Base-by-base conservation (phyloP, 2,888 invertebrate genomes). In the Drosophila paramelanica region DNA sequence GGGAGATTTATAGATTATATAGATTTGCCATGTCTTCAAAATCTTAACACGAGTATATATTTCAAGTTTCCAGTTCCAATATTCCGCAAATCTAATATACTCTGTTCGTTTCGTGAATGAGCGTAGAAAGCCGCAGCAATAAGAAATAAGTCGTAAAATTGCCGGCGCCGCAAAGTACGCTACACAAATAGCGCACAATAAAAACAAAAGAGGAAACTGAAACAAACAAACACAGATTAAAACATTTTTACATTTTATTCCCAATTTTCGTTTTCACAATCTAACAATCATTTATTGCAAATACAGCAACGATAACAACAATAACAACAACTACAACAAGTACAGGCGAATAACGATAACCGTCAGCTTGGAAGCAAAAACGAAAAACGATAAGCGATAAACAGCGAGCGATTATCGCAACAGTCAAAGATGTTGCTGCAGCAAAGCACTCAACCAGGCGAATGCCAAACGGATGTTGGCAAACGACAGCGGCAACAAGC, bases 101-200 rank as follows among this genome's bases (percentile, higher is more conserved):
- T 10, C 31, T 10, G 8, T 31, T 31, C 31, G 3, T 8, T 31
- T 31, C 10, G 31, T 8, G 10, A 8, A 31, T 10, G 31, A 31
- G 31, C 2, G 31, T 10, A 31, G 10, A 31, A 31, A 31, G 31
- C 31, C 10, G 31, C 31, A 7, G 27, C 27, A 42, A 50, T 23
- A 10, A 41, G 31, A 49, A 60, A 65, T 36, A 65, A 57, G 70
- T 78, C 67, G 58, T 80, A 58, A 83, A 81, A 66, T 65, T 53
- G 59, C 51, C 41, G 23, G 17, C 67, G 67, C 65, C 62, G 45
- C 23, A 64, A 74, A 78, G 62, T 67, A 65, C 61, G 67, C 68
- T 56, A 61, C 64, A 65, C 55, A 69, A 74, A 72, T 72, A 65
- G 43, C 10, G 27, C 20, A 53, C 52, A 60, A 61, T 59, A 59